These are phyloP conservation scores for Phragmatobia fuliginosa DNA, from an alignment of 2,888 invertebrate species.

Conservation along the genomic window DNA sequence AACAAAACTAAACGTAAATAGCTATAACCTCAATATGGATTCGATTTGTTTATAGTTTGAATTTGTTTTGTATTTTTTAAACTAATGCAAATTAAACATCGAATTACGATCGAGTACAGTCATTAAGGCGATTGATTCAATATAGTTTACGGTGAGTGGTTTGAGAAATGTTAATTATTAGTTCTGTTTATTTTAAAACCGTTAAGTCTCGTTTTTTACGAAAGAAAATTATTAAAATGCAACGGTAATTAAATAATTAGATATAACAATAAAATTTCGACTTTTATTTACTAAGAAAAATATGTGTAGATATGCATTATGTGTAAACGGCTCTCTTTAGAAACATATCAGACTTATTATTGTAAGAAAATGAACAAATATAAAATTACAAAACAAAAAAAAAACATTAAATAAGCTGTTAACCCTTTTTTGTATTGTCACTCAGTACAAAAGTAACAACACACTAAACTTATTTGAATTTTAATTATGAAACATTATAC, in stretches of 20 bases:
- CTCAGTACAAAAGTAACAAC: neutral
- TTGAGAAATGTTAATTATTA: neutral
- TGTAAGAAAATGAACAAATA: neutral
- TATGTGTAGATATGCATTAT: neutral
- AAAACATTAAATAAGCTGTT: neutral
- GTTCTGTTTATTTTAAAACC: neutral
- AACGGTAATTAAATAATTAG: neutral
- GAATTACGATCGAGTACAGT: neutral
- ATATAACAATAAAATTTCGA: neutral
- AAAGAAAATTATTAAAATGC: neutral
- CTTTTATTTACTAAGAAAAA: neutral
- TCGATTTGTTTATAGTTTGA: neutral
- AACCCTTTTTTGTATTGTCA: neutral
- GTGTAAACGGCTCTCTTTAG: neutral
- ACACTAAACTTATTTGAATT: neutral
- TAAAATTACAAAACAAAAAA: neutral
- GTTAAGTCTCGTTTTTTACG: neutral
- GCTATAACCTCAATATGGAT: neutral
- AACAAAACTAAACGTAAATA: neutral
- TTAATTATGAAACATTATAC: neutral
- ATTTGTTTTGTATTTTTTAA: neutral
- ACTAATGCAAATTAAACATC: neutral
- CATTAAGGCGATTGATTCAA: neutral
- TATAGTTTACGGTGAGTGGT: neutral
- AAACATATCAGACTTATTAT: neutral